Conservation (phyloP, 2,113 vertebrate species). For the Otis tarda region DNA sequence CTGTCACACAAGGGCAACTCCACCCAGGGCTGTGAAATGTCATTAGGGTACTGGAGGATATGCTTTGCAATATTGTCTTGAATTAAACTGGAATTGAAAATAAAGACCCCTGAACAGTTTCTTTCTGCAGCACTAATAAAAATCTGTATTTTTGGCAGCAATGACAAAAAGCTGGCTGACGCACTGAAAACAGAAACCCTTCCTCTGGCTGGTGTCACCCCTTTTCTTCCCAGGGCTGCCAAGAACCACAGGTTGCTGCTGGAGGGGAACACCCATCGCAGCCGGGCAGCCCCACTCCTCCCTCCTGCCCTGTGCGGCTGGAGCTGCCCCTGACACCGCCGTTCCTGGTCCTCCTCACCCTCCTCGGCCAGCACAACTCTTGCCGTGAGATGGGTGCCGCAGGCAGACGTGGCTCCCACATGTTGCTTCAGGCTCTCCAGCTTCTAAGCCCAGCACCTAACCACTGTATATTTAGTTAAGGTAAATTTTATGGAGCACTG, state of each 20-base stretch:
- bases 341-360: fast-evolving
- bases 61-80: neutral
- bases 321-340: neutral
- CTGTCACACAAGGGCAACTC: neutral
- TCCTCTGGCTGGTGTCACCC: neutral
- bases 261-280: neutral
- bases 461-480: neutral
- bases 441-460: neutral
- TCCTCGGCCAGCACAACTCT: neutral
- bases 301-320: neutral
- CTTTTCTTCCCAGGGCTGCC: constrained; percentile 5
- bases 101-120: neutral
- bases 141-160: constrained; percentile 56
- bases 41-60: neutral
- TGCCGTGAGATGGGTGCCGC: fast-evolving
- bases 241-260: neutral
- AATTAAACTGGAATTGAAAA: constrained; percentile 41
- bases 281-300: neutral
- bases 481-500: neutral
- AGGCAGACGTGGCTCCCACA: neutral
- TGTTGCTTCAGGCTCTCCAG: neutral
- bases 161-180: neutral
- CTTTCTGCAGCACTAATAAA: constrained; percentile 30
- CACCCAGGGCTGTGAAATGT: neutral
- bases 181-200: constrained; percentile 29